Evolutionary conservation across 1,140 invertebrate species (phyloP), one percentile per base, ranked within the genome.

Genomic region (Tetraneura akinire): DNA sequence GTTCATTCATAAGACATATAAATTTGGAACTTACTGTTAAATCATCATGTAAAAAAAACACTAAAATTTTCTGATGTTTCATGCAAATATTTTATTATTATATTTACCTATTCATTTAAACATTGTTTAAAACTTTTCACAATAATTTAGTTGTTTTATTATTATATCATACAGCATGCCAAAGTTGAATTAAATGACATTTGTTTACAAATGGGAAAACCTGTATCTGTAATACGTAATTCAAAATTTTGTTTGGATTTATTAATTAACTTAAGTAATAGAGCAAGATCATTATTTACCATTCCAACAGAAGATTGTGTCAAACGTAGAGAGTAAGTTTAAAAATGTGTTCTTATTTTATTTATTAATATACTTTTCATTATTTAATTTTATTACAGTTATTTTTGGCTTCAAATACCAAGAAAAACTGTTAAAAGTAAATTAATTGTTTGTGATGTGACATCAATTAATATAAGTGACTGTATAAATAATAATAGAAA

Each of bases 211-310:
- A 78, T 78, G 74, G 74, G 74, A 62, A 78, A 78, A 62, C 74
- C 74, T 47, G 55, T 78, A 9, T 78, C 74, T 26, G 74, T 78
- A 37, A 29, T 78, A 29, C 74, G 74, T 29, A 60, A 23, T 21
- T 62, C 74, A 18, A 78, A 78, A 29, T 78, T 78, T 47, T 78
- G 74, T 78, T 21, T 47, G 37, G 55, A 78, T 47, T 16, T n/a
- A 57, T 47, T 78, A n/a, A 78, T 78, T 13, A 37, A 78, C 14
- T 78, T 47, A 13, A 78, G 55, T 78, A 78, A 78, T 16, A 13
- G 74, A 62, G 74, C 74, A 23, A 78, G 74, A 78, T 78, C 74
- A 60, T 45, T 78, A 51, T 78, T 78, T 78, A 78, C 55, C 32
- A 78, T 78, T 26, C 74, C 74, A 3, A 62, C 57, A 26, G 74